Percentiles rank a stretch among this genome's conserved stretches.
Evolutionary conservation across 2,888 invertebrate genomes (phyloP).

Genomic region (Netelia virgata): DNA sequence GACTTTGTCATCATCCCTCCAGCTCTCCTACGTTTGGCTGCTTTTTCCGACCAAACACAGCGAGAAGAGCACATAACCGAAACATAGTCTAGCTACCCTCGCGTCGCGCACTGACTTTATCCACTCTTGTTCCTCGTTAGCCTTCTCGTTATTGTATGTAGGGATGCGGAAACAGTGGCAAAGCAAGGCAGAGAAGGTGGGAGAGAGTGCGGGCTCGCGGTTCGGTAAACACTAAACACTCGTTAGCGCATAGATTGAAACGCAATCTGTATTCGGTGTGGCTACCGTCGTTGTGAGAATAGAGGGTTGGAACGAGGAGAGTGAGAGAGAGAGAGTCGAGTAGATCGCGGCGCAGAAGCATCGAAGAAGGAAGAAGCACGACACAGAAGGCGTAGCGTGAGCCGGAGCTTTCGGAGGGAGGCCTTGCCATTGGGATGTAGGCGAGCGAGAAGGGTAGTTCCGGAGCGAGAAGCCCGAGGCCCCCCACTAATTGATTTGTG

Average conservation of each 20-base stretch:
- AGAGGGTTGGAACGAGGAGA: slow-evolving; percentile 65
- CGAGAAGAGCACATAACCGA: slow-evolving; percentile 17
- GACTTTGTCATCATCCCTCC: slow-evolving; percentile 68
- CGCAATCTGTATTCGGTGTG: slow-evolving; percentile 81
- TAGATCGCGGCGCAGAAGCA: slow-evolving; percentile 65
- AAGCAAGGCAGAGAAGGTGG: slow-evolving; percentile 68
- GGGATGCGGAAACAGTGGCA: slow-evolving; percentile 80
- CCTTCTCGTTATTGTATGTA: slow-evolving; percentile 76
- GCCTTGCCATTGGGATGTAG: slow-evolving; percentile 69
- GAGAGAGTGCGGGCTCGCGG: slow-evolving; percentile 79
- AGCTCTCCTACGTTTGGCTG: slow-evolving; percentile 39
- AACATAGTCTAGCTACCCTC: slow-evolving; percentile 29
- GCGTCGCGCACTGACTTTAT: slow-evolving; percentile 41
- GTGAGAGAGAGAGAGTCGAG: slow-evolving; percentile 60
- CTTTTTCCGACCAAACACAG: slow-evolving; percentile 38
- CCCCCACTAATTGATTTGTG: slow-evolving; percentile 82
- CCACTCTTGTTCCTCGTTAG: slow-evolving; percentile 69
- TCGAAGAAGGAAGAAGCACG: slow-evolving; percentile 65
- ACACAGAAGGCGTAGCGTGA: slow-evolving; percentile 38
- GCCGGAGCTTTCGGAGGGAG: slow-evolving; percentile 59
- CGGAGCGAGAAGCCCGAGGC: slow-evolving; percentile 76
- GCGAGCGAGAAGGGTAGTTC: slow-evolving; percentile 78
- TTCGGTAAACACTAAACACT: slow-evolving; percentile 84
- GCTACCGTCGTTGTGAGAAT: slow-evolving; percentile 71
- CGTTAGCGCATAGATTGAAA: slow-evolving; percentile 84